These are phyloP conservation scores for Mesoligia furuncula DNA, from an alignment of 2,888 invertebrate genomes.

Conservation along the genomic window DNA sequence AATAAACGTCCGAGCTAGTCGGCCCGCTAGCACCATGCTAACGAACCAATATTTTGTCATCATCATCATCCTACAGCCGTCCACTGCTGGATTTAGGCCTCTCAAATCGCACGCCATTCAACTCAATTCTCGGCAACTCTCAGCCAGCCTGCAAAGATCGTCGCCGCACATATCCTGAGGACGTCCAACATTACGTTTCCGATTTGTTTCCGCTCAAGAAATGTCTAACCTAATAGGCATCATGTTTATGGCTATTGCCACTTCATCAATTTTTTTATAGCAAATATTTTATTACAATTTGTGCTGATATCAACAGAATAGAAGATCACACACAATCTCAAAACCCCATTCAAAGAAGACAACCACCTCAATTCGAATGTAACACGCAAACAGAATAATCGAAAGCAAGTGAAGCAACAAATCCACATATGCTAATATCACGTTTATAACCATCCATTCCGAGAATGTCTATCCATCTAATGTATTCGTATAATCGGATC, in stretches of 20 bases:
- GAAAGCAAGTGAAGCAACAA: constrained; percentile 41
- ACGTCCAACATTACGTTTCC: neutral
- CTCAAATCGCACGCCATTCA: neutral
- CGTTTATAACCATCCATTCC: constrained; percentile 39
- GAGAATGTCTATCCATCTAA: constrained; percentile 53
- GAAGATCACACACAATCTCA: constrained; percentile 6
- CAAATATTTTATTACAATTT: neutral
- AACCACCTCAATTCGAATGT: constrained; percentile 30
- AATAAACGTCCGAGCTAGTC: neutral
- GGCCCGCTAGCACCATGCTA: neutral
- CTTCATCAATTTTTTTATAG: neutral
- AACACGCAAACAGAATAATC: constrained; percentile 45
- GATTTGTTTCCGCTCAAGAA: neutral
- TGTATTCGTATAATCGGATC: constrained; percentile 66
- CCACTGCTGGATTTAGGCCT: too few relatives aligned
- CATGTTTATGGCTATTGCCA: neutral
- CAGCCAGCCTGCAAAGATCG: neutral
- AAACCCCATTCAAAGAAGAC: constrained; percentile 27
- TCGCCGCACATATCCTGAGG: neutral
- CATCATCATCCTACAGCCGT: neutral
- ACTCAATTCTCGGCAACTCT: neutral
- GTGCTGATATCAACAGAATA: neutral
- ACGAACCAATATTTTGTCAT: too few relatives aligned
- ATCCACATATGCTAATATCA: constrained; percentile 49
- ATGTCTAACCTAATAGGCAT: neutral